Percentiles rank a stretch among this genome's conserved stretches.
These are phyloP conservation scores for Drosophila paranaensis DNA, from an alignment of 2,888 invertebrate genomes.

Conservation along the genomic window DNA sequence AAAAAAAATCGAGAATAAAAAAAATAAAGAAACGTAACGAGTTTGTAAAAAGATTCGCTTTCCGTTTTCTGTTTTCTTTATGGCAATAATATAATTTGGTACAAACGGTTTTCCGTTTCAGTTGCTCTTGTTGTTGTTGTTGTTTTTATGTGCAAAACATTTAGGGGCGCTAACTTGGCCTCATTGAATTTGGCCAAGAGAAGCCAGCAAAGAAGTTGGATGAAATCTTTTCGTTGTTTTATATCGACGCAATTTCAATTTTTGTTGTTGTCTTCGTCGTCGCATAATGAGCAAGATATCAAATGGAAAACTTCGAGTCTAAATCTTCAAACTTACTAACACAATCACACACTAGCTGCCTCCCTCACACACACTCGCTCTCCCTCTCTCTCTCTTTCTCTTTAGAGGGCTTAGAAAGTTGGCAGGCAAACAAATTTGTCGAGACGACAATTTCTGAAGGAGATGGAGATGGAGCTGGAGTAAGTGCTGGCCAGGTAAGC, in stretches of 20 bases:
- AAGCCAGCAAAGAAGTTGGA: slow-evolving; percentile 28
- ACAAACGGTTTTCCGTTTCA: slow-evolving; percentile 51
- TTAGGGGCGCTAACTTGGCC: slow-evolving; percentile 45
- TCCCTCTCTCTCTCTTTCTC: not conserved
- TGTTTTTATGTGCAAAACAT: slow-evolving; percentile 35
- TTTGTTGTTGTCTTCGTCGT: slow-evolving; percentile 6
- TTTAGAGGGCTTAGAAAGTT: slow-evolving; percentile 40
- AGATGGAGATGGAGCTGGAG: not conserved
- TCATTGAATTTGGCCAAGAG: slow-evolving; percentile 41
- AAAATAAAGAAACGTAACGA: slow-evolving; percentile 38
- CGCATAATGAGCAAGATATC: slow-evolving; percentile 57
- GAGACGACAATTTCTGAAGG: slow-evolving; percentile 53
- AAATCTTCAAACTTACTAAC: slow-evolving; percentile 5
- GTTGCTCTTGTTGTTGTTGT: slow-evolving; percentile 15
- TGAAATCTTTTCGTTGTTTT: slow-evolving; percentile 47
- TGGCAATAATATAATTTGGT: slow-evolving; percentile 71
- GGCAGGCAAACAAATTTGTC: slow-evolving; percentile 71
- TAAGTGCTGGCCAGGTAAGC: slow-evolving; percentile 49
- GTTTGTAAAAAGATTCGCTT: slow-evolving; percentile 44
- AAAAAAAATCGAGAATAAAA: not conserved
- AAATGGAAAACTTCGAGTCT: slow-evolving; percentile 24
- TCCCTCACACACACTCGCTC: not conserved
- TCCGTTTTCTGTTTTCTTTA: slow-evolving; percentile 46
- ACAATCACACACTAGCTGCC: not conserved
- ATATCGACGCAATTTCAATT: slow-evolving; percentile 36